Conservation (phyloP, 2,888 invertebrate species). For the Pocota personata region DNA sequence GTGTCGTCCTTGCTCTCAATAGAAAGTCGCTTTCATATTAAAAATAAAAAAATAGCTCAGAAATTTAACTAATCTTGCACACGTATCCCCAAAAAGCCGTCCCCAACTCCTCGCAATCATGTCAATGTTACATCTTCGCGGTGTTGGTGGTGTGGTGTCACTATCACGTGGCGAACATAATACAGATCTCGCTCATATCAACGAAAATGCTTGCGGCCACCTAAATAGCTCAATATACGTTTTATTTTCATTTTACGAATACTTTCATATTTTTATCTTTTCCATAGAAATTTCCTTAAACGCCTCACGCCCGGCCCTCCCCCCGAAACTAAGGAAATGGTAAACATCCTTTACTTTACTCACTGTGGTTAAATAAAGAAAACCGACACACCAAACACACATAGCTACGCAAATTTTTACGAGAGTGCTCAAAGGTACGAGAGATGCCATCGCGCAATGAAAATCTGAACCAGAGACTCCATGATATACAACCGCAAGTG, state of each 20-base stretch:
- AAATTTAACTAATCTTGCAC: constrained; percentile 18
- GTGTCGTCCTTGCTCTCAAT: background rate
- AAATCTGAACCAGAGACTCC: constrained; percentile 22
- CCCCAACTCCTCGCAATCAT: background rate
- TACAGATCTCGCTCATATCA: constrained; percentile 4
- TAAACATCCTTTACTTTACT: constrained; percentile 45
- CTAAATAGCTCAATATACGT: constrained; percentile 57
- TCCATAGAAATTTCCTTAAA: constrained; percentile 3
- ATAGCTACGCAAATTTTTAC: constrained; percentile 30
- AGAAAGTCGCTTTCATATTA: background rate
- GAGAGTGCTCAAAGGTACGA: constrained; percentile 37
- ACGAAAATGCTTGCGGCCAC: constrained; percentile 49
- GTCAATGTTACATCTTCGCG: background rate
- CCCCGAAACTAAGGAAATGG: constrained; percentile 16
- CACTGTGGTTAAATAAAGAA: background rate
- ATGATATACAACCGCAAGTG: constrained; percentile 36
- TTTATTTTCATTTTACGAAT: constrained; percentile 49
- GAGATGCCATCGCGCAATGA: constrained; percentile 9
- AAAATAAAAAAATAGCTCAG: background rate
- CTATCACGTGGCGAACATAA: constrained; percentile 17
- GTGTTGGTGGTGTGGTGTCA: background rate
- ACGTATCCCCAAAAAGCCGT: background rate
- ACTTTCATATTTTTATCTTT: constrained; percentile 43
- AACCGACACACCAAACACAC: background rate
- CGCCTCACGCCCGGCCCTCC: background rate